Percentiles rank a stretch among this genome's conserved stretches.
phyloP scores from a whole-genome alignment of 2,797 vertebrate genomes.

The Sebastes diaconus region DNA sequence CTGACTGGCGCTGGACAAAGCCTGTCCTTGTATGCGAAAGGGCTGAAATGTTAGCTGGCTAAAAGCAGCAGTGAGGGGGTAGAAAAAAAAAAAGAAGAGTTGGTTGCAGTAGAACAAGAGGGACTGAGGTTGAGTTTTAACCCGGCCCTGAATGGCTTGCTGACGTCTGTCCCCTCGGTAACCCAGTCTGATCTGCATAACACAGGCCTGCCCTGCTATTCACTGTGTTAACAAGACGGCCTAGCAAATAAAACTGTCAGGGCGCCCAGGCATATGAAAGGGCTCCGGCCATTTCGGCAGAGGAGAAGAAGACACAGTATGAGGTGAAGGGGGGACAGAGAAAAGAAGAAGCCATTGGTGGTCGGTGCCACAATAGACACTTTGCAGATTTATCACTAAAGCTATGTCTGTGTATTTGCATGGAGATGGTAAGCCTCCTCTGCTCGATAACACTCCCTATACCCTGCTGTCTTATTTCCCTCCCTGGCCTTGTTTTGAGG shows the following conservation, averaged over 20 bases:
- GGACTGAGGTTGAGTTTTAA: constrained; percentile 66
- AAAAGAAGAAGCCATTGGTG: constrained; percentile 65
- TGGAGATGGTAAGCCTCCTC: constrained; percentile 34
- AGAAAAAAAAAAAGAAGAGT: constrained; percentile 12
- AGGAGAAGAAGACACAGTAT: constrained; percentile 51
- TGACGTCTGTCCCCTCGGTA: constrained; percentile 82
- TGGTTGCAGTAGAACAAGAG: constrained; percentile 43
- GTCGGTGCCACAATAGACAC: constrained; percentile 64
- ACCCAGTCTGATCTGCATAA: constrained; percentile 87
- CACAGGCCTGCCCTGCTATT: constrained; percentile 79
- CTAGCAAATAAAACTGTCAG: constrained; percentile 84
- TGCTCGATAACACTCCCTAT: constrained; percentile 7
- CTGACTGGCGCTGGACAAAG: constrained; percentile 59
- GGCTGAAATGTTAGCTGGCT: constrained; percentile 63
- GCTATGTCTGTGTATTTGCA: constrained; percentile 54
- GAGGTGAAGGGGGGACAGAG: constrained; percentile 58
- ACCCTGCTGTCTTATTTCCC: neutral
- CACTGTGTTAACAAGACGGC: constrained; percentile 86
- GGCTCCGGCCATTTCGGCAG: constrained; percentile 62
- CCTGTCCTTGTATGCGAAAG: constrained; percentile 48
- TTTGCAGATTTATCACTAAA: constrained; percentile 70
- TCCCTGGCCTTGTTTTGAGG: constrained; percentile 28
- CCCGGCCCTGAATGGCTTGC: constrained; percentile 67
- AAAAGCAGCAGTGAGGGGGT: constrained; percentile 16
- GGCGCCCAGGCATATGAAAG: constrained; percentile 77